Base-by-base conservation (phyloP, 2,797 vertebrate species). In the Enteromius anoplus region DNA sequence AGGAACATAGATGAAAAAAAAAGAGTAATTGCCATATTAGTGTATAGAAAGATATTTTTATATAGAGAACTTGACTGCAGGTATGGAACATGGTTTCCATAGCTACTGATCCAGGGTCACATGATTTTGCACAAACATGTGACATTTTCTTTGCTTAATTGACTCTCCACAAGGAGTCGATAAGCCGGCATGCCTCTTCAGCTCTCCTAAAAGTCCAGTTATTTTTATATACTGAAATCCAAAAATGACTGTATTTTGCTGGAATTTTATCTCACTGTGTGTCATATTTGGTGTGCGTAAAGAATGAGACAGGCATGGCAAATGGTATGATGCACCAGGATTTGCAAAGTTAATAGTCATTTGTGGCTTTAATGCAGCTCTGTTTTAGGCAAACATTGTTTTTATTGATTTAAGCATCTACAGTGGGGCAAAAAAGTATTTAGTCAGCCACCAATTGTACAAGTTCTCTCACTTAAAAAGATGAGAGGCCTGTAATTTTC, bases 81-180 rank as follows among this genome's bases (percentile, higher is more conserved):
- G 85, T 86, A 78, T 32, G 80, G 71, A 3, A n/a, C 71, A 75
- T 58, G 42, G 85, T 86, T 86, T 83, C 83, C 80, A 86, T 84
- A 37, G 85, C 42, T 51, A 86, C 76, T 23, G 49, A 40, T 68
- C 51, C 42, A 55, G 21, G 62, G 71, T 80, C 64, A 17, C 69
- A 21, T 53, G 64, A 69, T 69, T 73, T 70, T 64, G 34, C 75
- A 55, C 58, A 47, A 62, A 32, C 45, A 53, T 29, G 11, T 80
- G 69, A 83, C 37, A 83, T 77, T 47, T 83, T 77, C 40, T 68
- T 17, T 66, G 49, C 45, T 78, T 79, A 75, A 79, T 79, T 82
- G 68, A 78, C 26, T 23, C 80, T 58, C 55, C 47, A 68, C 37
- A 51, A 53, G 66, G 29, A 47, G 37, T 10, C 12, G 53, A 62